phyloP scores from a whole-genome alignment of 2,888 invertebrate genomes.

The Tuberolachnus salignus region DNA sequence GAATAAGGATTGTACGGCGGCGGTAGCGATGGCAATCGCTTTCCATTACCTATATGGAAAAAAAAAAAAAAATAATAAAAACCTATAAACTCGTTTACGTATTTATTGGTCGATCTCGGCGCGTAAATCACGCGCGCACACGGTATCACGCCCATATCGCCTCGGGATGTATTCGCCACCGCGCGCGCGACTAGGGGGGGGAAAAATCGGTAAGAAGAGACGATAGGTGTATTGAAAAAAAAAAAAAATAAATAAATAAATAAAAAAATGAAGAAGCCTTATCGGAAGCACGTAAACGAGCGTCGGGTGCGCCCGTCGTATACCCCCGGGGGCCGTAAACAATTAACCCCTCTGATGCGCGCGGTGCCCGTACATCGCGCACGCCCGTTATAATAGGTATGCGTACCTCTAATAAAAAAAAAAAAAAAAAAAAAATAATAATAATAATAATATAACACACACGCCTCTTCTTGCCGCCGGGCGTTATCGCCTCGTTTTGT shows the following conservation, averaged over 20 bases:
- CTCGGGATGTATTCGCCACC: constrained; percentile 18
- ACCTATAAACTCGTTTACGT: constrained; percentile 26
- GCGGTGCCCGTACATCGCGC: no score
- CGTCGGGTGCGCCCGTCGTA: background rate
- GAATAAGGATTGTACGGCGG: no score
- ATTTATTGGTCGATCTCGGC: constrained; percentile 21
- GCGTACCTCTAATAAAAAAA: no score
- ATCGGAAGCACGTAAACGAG: constrained; percentile 30
- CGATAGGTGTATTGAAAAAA: no score
- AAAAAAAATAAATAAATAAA: background rate
- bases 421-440: no score
- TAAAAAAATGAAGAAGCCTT: constrained; percentile 25
- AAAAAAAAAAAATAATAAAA: background rate
- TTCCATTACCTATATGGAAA: background rate
- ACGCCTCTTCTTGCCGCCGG: no score
- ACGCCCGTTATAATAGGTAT: no score
- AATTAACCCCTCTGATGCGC: no score
- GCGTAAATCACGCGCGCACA: constrained; percentile 35
- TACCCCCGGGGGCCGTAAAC: background rate
- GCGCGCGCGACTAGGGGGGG: background rate
- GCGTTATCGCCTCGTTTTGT: constrained; percentile 26
- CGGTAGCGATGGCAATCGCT: background rate
- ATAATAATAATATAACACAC: no score
- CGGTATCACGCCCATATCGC: constrained; percentile 36
- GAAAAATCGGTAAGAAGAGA: background rate